Conservation (phyloP, 2,888 invertebrate species). For the Odiellus spinosus region DNA sequence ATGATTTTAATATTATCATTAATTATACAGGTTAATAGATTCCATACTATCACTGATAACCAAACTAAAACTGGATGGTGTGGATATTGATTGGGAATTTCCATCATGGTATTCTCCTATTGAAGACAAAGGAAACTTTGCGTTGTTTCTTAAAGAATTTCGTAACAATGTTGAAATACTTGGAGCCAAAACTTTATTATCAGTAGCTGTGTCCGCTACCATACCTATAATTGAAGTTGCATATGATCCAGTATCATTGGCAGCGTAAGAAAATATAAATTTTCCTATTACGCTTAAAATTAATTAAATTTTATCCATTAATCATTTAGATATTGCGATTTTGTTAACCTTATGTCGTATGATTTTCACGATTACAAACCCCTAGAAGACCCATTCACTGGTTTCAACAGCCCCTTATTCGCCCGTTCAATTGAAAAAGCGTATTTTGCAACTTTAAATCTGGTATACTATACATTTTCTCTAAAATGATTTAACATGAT, state of each 20-base stretch:
- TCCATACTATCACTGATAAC: slow-evolving; percentile 19
- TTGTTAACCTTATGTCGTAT: slow-evolving; percentile 78
- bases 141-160: slow-evolving; percentile 13
- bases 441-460: slow-evolving; percentile 53
- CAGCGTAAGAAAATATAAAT: slow-evolving; percentile 38
- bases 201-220: slow-evolving; percentile 64
- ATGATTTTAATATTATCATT: not conserved
- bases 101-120: slow-evolving; percentile 43
- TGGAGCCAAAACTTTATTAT: slow-evolving; percentile 31
- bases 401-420: slow-evolving; percentile 66
- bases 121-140: slow-evolving; percentile 31
- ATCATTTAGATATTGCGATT: slow-evolving; percentile 50
- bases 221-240: slow-evolving; percentile 53
- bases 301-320: not conserved
- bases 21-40: slow-evolving; percentile 21
- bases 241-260: slow-evolving; percentile 60
- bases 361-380: slow-evolving; percentile 66
- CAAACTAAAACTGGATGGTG: slow-evolving; percentile 23
- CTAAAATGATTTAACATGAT: no score
- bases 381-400: slow-evolving; percentile 56
- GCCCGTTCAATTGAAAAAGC: slow-evolving; percentile 42
- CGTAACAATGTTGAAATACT: no score
- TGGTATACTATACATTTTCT: no score
- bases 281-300: not conserved
- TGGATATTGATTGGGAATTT: slow-evolving; percentile 44